These are phyloP conservation scores for Notoglanidium macrostoma DNA, from an alignment of 2,797 vertebrate species.

Conservation along the genomic window DNA sequence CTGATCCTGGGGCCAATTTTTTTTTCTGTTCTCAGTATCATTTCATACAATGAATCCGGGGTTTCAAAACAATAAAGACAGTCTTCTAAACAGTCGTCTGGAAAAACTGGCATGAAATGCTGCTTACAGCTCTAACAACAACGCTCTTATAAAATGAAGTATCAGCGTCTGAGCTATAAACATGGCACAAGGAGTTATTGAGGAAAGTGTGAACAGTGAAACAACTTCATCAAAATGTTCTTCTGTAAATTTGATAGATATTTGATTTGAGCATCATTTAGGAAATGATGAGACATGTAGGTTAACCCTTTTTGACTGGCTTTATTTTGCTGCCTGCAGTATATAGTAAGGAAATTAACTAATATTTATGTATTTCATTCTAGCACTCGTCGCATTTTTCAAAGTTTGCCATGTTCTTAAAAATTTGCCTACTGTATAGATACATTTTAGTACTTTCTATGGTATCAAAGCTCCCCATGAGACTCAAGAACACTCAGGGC, in stretches of 20 bases:
- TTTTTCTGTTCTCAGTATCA: constrained; percentile 4
- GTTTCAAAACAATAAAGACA: constrained; percentile 16
- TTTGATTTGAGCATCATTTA: background rate
- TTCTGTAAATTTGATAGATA: background rate
- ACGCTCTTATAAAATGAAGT: background rate
- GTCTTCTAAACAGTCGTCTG: constrained; percentile 9
- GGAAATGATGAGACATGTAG: background rate
- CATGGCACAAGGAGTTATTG: background rate
- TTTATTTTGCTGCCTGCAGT: background rate
- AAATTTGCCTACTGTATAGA: background rate
- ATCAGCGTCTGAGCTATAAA: background rate
- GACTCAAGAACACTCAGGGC: background rate
- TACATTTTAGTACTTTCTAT: background rate
- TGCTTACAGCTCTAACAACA: background rate
- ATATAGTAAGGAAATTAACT: background rate
- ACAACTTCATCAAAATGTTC: background rate
- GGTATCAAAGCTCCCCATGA: background rate
- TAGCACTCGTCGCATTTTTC: background rate
- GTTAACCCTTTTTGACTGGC: background rate
- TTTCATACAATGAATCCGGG: constrained; percentile 5
- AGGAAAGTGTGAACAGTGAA: constrained; percentile 8
- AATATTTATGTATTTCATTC: background rate
- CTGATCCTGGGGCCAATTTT: constrained; percentile 9
- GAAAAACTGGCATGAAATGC: background rate
- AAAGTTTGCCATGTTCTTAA: background rate